Conservation (phyloP, 2,113 vertebrate species). For the Carassius carassius region DNA sequence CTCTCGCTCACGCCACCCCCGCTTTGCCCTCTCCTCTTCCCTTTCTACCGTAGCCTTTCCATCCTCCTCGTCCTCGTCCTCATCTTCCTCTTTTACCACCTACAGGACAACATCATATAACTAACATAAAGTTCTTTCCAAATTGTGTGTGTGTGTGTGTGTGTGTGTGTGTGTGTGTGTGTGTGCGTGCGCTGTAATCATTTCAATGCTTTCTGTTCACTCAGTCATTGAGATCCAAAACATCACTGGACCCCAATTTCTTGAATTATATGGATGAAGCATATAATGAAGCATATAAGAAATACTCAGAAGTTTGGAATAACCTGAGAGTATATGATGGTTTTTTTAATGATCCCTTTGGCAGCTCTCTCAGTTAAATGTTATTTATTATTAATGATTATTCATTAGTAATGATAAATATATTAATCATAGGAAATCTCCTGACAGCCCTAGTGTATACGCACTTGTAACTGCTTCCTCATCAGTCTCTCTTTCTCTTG, state of each 20-base stretch:
- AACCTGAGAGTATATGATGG: neutral
- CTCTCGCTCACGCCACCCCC: constrained; percentile 22
- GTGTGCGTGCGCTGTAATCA: neutral
- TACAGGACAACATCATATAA: neutral
- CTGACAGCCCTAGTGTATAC: neutral
- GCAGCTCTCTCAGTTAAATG: neutral
- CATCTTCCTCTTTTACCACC: constrained; percentile 57
- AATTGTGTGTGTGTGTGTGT: neutral
- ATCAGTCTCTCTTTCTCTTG: constrained; percentile 70
- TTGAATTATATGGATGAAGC: neutral
- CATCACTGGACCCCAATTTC: neutral
- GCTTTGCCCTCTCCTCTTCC: constrained; percentile 25
- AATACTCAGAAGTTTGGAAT: neutral
- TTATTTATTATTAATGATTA: neutral
- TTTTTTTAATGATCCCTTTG: neutral
- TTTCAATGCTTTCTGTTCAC: neutral
- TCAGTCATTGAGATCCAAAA: neutral
- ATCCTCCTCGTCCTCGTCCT: constrained; percentile 41
- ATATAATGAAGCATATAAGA: no score
- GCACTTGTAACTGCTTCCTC: constrained; percentile 84
- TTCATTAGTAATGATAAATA: neutral
- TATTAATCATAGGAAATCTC: neutral
- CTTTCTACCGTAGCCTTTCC: neutral
- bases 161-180: no score
- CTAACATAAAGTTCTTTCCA: neutral